Evolutionary conservation across 2,113 vertebrate genomes (phyloP).

Genomic region (Pelvicachromis taeniatus): DNA sequence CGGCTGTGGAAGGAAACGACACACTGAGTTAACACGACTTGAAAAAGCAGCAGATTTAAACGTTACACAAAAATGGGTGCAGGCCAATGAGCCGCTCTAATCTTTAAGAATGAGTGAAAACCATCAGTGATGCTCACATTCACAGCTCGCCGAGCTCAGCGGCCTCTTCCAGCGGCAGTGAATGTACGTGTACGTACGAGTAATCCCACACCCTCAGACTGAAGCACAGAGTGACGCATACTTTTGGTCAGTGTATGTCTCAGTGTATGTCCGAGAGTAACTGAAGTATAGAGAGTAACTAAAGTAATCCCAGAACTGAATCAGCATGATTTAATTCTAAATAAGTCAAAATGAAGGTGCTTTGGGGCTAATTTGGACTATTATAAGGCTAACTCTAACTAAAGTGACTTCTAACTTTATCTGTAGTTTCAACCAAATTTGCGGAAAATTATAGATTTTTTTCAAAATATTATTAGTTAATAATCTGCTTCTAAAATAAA

Average conservation of each 20-base stretch:
- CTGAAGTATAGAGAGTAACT: too few relatives aligned
- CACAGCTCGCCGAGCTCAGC: not conserved
- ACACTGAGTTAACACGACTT: not conserved
- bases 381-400: too few relatives aligned
- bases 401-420: not conserved
- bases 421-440: not conserved
- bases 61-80: not conserved
- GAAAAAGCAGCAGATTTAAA: not conserved
- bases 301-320: too few relatives aligned
- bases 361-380: too few relatives aligned
- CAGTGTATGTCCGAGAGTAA: too few relatives aligned
- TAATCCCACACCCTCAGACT: too few relatives aligned
- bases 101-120: not conserved
- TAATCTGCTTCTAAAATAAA: not conserved
- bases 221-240: too few relatives aligned
- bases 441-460: not conserved
- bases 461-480: not conserved
- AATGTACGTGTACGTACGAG: too few relatives aligned
- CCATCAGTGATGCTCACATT: not conserved
- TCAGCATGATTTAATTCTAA: too few relatives aligned
- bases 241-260: too few relatives aligned
- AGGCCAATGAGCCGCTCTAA: not conserved
- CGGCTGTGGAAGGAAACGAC: conserved; percentile 20
- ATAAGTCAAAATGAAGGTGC: too few relatives aligned
- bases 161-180: not conserved